These are phyloP conservation scores for Agrotis puta DNA, from an alignment of 2,888 invertebrate species.

Conservation along the genomic window DNA sequence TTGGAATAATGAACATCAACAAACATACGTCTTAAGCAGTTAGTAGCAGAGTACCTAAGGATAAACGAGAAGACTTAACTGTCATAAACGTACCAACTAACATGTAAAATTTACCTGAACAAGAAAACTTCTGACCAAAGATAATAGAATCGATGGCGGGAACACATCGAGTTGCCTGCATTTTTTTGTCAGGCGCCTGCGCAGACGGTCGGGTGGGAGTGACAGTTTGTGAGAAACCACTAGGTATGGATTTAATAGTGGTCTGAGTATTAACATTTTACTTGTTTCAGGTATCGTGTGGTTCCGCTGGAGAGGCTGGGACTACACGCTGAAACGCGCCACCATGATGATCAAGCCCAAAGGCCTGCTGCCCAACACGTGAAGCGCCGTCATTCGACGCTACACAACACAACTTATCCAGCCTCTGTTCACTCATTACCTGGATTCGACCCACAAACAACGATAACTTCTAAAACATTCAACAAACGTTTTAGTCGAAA, in stretches of 20 bases:
- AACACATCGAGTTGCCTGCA: conserved; percentile 10
- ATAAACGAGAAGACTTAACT: neutral
- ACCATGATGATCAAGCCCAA: conserved; percentile 98
- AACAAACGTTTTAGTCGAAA: conserved; percentile 53
- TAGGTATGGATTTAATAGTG: neutral
- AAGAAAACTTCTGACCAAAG: neutral
- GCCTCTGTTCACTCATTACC: conserved; percentile 85
- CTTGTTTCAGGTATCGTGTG: conserved; percentile 94
- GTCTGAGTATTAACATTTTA: neutral
- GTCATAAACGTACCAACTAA: neutral
- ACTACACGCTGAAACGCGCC: conserved; percentile 97
- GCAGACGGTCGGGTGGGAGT: neutral
- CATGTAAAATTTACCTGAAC: neutral
- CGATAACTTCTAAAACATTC: conserved; percentile 26
- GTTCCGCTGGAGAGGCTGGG: conserved; percentile 99
- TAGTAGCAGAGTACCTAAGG: too few relatives aligned
- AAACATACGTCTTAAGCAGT: neutral
- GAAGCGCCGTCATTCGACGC: conserved; percentile 68
- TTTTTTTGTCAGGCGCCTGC: conserved; percentile 27
- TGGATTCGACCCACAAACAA: conserved; percentile 76
- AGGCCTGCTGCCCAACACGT: conserved; percentile 90
- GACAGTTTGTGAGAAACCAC: too few relatives aligned
- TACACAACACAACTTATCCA: conserved; percentile 66
- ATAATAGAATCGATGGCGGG: neutral
- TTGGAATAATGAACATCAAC: neutral